A percentile compares a stretch with the other conserved stretches of the same genome.
phyloP scores from a whole-genome alignment of 2,113 vertebrate genomes.

The Rhizomys pruinosus region DNA sequence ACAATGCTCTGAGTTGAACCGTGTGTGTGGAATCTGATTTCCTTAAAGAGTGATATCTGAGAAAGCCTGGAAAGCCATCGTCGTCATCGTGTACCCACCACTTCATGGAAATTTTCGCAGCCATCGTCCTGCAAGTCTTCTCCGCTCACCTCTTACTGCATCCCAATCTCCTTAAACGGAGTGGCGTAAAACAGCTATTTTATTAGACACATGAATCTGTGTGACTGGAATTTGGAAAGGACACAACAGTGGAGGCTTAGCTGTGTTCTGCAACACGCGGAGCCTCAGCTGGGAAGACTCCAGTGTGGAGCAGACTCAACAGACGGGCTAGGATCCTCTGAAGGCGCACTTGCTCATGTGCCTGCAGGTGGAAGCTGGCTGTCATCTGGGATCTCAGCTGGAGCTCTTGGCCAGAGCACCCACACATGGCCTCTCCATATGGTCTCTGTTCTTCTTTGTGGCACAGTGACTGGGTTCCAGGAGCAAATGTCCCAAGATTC shows the following conservation, averaged over 20 bases:
- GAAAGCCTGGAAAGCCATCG: neutral
- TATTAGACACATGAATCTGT: neutral
- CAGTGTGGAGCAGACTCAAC: neutral
- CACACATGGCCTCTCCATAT: neutral
- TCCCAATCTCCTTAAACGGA: neutral
- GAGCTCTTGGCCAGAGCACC: conserved; percentile 14
- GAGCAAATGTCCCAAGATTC: conserved; percentile 6
- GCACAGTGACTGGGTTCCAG: neutral
- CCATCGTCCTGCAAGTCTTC: neutral
- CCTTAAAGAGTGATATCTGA: neutral
- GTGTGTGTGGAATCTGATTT: neutral
- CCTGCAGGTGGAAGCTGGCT: neutral
- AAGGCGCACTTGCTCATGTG: neutral
- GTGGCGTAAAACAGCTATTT: neutral
- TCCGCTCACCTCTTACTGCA: neutral
- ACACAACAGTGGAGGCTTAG: neutral
- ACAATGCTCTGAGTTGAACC: neutral
- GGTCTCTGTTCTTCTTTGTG: neutral
- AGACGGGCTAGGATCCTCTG: neutral
- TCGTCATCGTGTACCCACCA: neutral
- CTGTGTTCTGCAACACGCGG: neutral
- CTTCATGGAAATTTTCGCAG: neutral
- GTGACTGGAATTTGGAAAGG: neutral
- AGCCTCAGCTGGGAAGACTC: neutral
- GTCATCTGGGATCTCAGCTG: neutral